Evolutionary conservation across 2,888 invertebrate species (phyloP), one percentile per base, ranked within the genome.

Genomic region (Monopis laevigella): DNA sequence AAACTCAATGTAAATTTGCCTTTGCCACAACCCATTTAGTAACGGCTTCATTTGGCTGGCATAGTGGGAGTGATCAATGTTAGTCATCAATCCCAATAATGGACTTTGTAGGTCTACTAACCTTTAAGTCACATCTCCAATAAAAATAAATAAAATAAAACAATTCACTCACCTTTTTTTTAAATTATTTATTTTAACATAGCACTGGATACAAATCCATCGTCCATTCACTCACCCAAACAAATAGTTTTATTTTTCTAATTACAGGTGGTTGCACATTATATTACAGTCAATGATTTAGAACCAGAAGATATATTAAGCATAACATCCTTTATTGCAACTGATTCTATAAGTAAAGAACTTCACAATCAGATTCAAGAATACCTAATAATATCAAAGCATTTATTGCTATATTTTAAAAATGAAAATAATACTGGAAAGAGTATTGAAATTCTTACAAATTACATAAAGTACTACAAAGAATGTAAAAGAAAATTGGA

Each of bases 401-500:
- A 59, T 6, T 43, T 77, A 43, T 51, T 80, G 77, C 27, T 27
- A 29, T 4, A 14, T 36, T 27, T 12, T 6, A 58, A 55, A 44
- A 52, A 48, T 12, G 47, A 17, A 28, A 47, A 39, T 10, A 34
- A 26, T 28, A 19, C 10, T 11, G 13, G 32, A 7, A 2, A 55
- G 58, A 30, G 38, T 46, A 1, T 11, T 41, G 64, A 52, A 51
- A 49, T 77, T 27, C 47, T 80, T 1, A 59, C 51, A 18, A 65
- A 63, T 26, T 47, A 71, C 0, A 44, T 57, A 2, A 68, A 65
- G 47, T 68, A 65, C 45, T 73, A 74, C 45, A 69, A 58, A 46
- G 70, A 72, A 26, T 67, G 65, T 2, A 78, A 73, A 41, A 77
- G 66, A 41, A 80, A 78, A 51, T 46, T 73, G 2, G 74, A 75